Evolutionary conservation across 2,113 vertebrate species (phyloP), one percentile per base, ranked within the genome.

Genomic region (Xenotilapia caudafasciata): DNA sequence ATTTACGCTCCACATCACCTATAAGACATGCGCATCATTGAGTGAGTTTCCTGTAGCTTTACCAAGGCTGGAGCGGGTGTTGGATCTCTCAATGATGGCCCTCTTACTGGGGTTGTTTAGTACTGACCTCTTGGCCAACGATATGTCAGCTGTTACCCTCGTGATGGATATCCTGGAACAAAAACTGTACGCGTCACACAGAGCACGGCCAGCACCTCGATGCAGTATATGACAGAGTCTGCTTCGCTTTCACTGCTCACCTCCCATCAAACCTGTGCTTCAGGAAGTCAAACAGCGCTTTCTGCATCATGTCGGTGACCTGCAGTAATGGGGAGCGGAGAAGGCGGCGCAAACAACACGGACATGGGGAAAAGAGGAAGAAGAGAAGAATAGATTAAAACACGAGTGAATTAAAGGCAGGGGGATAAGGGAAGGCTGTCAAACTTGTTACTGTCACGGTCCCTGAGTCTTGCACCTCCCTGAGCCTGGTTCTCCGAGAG

Each of bases 261-360:
- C 98, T 99, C 95, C 98, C 98, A 92, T 99, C 98, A 95, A 99
- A 99, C 96, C 98, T 97, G 97, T 99, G 99, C 97, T 99, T 99
- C 95, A 99, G 96, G 97, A 99, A 99, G 97, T 99, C 99, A 97
- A 99, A 99, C 92, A 99, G 97, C 49, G 99, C 99, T 97, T 99
- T 99, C 97, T 99, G 99, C 99, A 99, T 99, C 99, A 99, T 99
- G 95, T 99, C 99, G 91, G 99, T 99, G 96, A 99, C 98, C 99
- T 99, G 95, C 62, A 89, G 90, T 38, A 88, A 96, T 85, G 40
- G 79, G 14, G 6, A 45, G 23, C 40, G 42, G 6, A 79, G n/a
- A 40, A 12, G 35, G 13, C 4, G 1, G 92, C 5, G 15, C 15
- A 1, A 19, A 93, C 93, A 88, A 88, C 75, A 94, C 89, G 92